Evolutionary conservation across 2,113 vertebrate species (phyloP), one percentile per base, ranked within the genome.

Genomic region (Phaethornis superciliosus): DNA sequence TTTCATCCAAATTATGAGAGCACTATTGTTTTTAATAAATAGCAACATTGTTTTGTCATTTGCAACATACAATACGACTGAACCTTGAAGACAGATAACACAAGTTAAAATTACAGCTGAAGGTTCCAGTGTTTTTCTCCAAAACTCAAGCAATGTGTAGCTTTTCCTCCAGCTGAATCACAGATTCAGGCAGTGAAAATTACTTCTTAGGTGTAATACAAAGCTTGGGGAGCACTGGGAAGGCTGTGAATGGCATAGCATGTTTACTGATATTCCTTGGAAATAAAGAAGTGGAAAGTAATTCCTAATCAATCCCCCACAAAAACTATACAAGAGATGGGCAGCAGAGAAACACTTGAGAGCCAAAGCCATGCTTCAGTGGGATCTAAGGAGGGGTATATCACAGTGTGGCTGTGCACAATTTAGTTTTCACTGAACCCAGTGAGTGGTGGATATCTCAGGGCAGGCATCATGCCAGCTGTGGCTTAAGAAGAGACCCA

Each of bases 11-110:
- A 63, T 49, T 40, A 54, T 46, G 8, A 59, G 54, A 85, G n/a
- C 21, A 5, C 67, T 37, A 15, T 74, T 89, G 62, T 71, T 89
- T 95, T 70, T 94, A 90, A 91, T 64, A 93, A 81, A 93, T 28
- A 75, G 19, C 60, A 81, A 63, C 2, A 1, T 32, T 79, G 65
- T 93, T 97, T 92, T 86, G 44, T 49, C 22, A 33, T 37, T 89
- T 80, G 33, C 32, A 40, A 85, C 37, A 56, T 19, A 8, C 19
- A 54, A 23, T 12, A 8, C 7, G 27, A 81, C 52, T 11, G 6
- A 89, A 63, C 21, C 22, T 77, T 23, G 63, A 95, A 77, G 67
- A 83, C 9, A 12, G 14, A 28, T 12, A 72, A 32, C 35, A 37
- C 49, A 76, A 82, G 37, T 33, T 60, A 81, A 78, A 72, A 32